A percentile compares a stretch with the other conserved stretches of the same genome.
Evolutionary conservation across 2,113 vertebrate genomes (phyloP).

Genomic region (human): DNA sequence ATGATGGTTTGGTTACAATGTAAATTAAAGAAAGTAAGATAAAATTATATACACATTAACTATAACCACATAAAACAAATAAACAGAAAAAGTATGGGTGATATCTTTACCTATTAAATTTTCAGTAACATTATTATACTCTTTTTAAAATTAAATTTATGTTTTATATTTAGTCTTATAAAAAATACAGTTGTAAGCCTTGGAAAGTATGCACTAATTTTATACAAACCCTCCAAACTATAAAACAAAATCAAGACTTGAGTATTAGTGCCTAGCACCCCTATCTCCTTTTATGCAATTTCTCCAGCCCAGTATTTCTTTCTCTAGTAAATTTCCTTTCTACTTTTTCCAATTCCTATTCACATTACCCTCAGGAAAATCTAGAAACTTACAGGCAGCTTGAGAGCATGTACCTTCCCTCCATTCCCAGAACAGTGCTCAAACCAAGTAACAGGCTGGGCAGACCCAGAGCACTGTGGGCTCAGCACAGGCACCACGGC

Average conservation of each 20-base stretch:
- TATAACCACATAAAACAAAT: background rate
- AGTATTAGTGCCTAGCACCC: background rate
- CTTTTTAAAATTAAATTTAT: constrained; percentile 9
- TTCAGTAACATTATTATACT: background rate
- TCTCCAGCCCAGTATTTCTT: background rate
- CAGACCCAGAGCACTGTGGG: background rate
- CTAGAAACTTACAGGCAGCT: background rate
- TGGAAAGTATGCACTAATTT: background rate
- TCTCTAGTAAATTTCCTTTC: background rate
- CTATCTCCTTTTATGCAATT: background rate
- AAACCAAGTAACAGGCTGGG: background rate
- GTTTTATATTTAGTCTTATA: background rate
- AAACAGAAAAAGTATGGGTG: background rate
- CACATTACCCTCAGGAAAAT: background rate
- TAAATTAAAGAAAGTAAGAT: background rate
- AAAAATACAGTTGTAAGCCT: background rate
- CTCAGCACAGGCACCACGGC: background rate
- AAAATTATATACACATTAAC: background rate
- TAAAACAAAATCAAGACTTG: background rate
- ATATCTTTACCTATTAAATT: background rate
- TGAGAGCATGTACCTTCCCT: background rate
- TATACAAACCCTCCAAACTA: background rate
- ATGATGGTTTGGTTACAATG: background rate
- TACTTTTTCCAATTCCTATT: background rate
- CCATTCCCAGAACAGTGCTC: background rate